Percentiles rank a stretch among this genome's conserved stretches.
phyloP scores from a whole-genome alignment of 2,797 vertebrate genomes.

The Tamandua tetradactyla region DNA sequence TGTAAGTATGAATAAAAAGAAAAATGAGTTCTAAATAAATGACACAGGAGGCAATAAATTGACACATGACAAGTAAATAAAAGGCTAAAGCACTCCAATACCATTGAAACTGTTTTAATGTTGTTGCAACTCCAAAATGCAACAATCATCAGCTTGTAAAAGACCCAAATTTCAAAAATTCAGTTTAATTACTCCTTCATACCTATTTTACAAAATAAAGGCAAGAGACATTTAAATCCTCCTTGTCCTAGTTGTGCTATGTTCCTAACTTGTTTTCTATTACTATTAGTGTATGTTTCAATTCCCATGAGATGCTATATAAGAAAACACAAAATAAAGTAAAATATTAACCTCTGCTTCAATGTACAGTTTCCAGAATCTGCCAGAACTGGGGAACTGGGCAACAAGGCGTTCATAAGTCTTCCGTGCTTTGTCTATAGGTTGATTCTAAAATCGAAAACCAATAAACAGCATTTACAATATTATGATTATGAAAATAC shows the following conservation, averaged over 20 bases:
- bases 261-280: constrained; percentile 81
- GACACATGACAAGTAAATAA: constrained; percentile 99
- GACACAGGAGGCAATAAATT: constrained; percentile 99
- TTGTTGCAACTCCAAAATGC: constrained; percentile 99
- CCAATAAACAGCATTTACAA: constrained; percentile 93
- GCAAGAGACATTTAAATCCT: constrained; percentile 84
- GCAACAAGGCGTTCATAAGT: constrained; percentile 99
- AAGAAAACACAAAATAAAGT: constrained; percentile 85
- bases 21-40: constrained; percentile 96
- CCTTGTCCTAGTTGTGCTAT: constrained; percentile 79
- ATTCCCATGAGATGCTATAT: constrained; percentile 85
- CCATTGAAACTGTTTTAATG: constrained; percentile 99
- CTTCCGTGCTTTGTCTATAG: constrained; percentile 99
- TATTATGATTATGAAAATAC: constrained; percentile 85
- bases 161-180: constrained; percentile 90
- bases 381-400: constrained; percentile 99
- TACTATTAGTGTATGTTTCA: constrained; percentile 80
- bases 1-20: constrained; percentile 86
- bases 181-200: constrained; percentile 87
- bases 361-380: constrained; percentile 99
- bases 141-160: constrained; percentile 96
- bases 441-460: constrained; percentile 99
- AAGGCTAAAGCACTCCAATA: constrained; percentile 99
- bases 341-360: constrained; percentile 99
- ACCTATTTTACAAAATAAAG: constrained; percentile 89